A percentile compares a stretch with the other conserved stretches of the same genome.
Evolutionary conservation across 2,797 vertebrate species (phyloP).

Genomic region (Platalea minor): DNA sequence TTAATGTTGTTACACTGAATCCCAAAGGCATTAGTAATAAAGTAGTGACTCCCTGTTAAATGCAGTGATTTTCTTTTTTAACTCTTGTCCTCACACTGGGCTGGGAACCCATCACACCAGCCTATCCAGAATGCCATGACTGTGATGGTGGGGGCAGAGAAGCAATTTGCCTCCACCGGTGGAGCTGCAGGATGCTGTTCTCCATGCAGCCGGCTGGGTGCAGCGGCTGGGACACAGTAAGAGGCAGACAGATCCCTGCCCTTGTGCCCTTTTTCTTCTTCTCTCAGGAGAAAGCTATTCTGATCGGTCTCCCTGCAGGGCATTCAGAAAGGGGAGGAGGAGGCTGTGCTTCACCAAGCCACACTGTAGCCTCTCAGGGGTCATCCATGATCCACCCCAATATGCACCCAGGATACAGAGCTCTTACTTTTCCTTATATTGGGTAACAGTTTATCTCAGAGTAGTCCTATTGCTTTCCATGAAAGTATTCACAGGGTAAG

Average conservation of each 20-base stretch:
- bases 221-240: neutral
- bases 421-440: neutral
- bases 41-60: constrained; percentile 42
- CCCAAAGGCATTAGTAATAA: constrained; percentile 61
- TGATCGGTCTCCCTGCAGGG: neutral
- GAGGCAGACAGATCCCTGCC: neutral
- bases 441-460: neutral
- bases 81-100: neutral
- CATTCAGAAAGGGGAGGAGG: neutral
- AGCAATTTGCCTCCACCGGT: neutral
- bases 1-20: constrained; percentile 70
- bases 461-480: neutral
- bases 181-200: neutral
- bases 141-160: neutral
- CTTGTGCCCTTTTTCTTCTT: neutral
- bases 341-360: neutral
- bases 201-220: neutral
- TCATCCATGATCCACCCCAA: neutral
- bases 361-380: neutral
- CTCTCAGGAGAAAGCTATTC: neutral
- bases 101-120: neutral
- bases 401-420: neutral
- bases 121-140: neutral
- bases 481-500: neutral
- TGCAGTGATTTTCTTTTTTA: constrained; percentile 10